Conservation (phyloP, 2,888 invertebrate species). For the Nasonovia ribisnigri region DNA sequence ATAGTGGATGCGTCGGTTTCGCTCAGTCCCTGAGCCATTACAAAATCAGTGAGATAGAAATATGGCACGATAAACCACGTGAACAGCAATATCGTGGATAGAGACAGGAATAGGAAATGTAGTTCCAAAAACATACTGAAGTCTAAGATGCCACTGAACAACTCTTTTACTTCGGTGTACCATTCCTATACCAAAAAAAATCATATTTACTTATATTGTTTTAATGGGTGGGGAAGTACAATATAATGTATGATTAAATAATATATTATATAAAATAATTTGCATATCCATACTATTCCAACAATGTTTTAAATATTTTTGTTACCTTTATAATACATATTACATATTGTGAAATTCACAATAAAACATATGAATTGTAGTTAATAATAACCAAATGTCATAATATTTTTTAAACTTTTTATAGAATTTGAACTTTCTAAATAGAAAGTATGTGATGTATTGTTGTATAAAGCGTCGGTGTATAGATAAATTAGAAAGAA, state of each 20-base stretch:
- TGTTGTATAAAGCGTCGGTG: not conserved
- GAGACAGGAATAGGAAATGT: slow-evolving; percentile 84
- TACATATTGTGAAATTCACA: not conserved
- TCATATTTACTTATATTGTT: not conserved
- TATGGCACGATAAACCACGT: slow-evolving; percentile 96
- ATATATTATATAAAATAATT: not conserved
- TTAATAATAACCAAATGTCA: not conserved
- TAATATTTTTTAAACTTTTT: not conserved
- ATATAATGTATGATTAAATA: not conserved
- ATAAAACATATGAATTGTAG: not conserved
- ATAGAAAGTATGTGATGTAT: not conserved
- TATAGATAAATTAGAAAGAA: not conserved
- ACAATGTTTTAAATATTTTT: not conserved
- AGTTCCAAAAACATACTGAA: slow-evolving; percentile 82
- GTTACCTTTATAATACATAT: not conserved
- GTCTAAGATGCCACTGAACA: slow-evolving; percentile 82
- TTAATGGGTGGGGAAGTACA: not conserved
- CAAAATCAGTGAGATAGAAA: slow-evolving; percentile 90
- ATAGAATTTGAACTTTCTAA: not conserved
- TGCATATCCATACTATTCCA: not conserved
- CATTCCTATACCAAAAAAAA: slow-evolving; percentile 75
- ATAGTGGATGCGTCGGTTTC: slow-evolving; percentile 83
- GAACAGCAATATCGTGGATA: slow-evolving; percentile 90
- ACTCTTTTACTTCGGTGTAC: slow-evolving; percentile 78
- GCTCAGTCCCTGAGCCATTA: slow-evolving; percentile 78